These are phyloP conservation scores for Saccostrea glomerata DNA, from an alignment of 1,140 invertebrate genomes.

Conservation along the genomic window DNA sequence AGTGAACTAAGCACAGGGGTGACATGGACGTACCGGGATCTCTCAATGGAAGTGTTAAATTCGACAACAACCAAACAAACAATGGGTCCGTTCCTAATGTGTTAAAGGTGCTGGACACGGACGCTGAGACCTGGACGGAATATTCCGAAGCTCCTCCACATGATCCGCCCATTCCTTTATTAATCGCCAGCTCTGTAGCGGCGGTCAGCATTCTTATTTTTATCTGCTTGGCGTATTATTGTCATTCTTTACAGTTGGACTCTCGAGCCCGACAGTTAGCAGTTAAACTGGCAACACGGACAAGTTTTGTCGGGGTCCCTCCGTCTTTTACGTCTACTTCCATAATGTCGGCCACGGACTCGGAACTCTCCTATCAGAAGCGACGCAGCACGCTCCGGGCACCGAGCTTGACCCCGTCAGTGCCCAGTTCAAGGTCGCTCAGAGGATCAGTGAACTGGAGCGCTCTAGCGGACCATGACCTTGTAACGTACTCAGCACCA, in stretches of 20 bases:
- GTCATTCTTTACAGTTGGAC: conserved; percentile 59
- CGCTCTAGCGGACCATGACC: conserved; percentile 61
- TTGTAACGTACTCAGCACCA: conserved; percentile 58
- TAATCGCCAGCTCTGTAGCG: conserved; percentile 61
- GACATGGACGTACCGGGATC: conserved; percentile 9
- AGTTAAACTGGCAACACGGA: conserved; percentile 51
- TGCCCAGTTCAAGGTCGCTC: conserved; percentile 16
- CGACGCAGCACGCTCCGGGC: conserved; percentile 47
- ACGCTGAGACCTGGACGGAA: not conserved
- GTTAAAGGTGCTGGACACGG: not conserved
- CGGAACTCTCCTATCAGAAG: conserved; percentile 40
- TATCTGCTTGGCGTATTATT: conserved; percentile 62
- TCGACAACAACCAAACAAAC: conserved; percentile 1
- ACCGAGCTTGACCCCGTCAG: conserved; percentile 43
- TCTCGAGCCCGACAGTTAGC: conserved; percentile 58
- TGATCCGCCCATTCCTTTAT: conserved; percentile 54
- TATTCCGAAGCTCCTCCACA: conserved; percentile 47
- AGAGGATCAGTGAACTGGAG: conserved; percentile 56
- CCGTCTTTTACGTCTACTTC: conserved; percentile 51
- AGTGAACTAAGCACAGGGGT: not conserved
- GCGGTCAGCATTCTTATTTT: conserved; percentile 60
- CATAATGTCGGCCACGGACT: conserved; percentile 48
- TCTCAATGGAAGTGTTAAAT: conserved; percentile 15
- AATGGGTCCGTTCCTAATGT: not conserved
- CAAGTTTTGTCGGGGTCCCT: conserved; percentile 48